phyloP scores from a whole-genome alignment of 2,888 invertebrate species.

The Aphrophora alni region DNA sequence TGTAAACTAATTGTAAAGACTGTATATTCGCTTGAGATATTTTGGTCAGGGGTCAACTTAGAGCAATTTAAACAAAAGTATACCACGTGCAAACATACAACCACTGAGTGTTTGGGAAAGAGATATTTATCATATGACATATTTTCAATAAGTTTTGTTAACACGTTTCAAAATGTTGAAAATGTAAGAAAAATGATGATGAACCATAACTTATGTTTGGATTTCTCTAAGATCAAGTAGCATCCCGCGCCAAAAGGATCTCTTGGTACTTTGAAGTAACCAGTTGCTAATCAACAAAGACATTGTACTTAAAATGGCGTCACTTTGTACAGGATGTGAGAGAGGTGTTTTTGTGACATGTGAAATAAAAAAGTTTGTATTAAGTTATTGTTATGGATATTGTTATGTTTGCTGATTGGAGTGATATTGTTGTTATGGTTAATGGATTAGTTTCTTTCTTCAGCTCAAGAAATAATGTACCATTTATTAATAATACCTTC shows the following conservation, averaged over 20 bases:
- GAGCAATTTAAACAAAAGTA: background rate
- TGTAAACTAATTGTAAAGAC: background rate
- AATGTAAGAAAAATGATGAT: background rate
- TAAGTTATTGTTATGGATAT: slow-evolving; percentile 4
- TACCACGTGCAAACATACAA: background rate
- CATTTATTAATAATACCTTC: background rate
- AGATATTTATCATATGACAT: background rate
- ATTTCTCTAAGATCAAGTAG: background rate
- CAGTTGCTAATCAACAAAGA: background rate
- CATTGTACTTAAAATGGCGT: slow-evolving; percentile 3
- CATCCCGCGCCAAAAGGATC: background rate
- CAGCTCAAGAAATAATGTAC: background rate
- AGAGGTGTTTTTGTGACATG: background rate
- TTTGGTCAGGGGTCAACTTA: background rate
- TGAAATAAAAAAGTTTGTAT: background rate
- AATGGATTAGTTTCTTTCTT: background rate
- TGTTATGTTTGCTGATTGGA: background rate
- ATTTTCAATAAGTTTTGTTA: background rate
- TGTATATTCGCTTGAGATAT: background rate
- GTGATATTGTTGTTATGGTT: background rate
- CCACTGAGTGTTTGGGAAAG: background rate
- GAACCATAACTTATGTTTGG: background rate
- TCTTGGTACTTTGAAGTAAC: background rate
- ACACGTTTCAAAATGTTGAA: background rate
- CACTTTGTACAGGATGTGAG: background rate